Evolutionary conservation across 30 jellyfish, hydroid and myxozoan species (phyloP).

Genomic region (Chironex yamaguchii): DNA sequence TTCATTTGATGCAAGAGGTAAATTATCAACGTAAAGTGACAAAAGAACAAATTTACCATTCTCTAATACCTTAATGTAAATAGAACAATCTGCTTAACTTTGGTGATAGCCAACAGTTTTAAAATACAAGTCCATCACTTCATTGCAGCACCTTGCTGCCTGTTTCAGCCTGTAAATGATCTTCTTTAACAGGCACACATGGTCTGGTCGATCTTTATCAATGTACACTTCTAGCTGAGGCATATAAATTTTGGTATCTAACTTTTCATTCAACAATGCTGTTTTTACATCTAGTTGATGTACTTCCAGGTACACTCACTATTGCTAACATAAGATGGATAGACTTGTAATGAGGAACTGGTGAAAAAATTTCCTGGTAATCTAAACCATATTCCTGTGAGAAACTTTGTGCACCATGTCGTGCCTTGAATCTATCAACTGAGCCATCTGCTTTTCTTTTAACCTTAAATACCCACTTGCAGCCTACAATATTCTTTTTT

Average conservation of each 20-base stretch:
- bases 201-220: slow-evolving; percentile 13
- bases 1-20: neutral
- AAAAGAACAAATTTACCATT: neutral
- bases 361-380: slow-evolving; percentile 16
- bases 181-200: slow-evolving; percentile 33
- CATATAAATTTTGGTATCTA: slow-evolving; percentile 24
- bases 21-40: slow-evolving; percentile 4
- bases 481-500: slow-evolving; percentile 1
- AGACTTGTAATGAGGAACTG: slow-evolving; percentile 37
- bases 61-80: neutral
- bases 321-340: slow-evolving; percentile 29
- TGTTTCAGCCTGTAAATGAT: slow-evolving; percentile 30
- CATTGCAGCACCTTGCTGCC: slow-evolving; percentile 44
- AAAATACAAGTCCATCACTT: neutral
- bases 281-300: slow-evolving; percentile 52
- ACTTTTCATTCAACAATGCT: slow-evolving; percentile 40
- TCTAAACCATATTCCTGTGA: slow-evolving; percentile 6
- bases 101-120: slow-evolving; percentile 3
- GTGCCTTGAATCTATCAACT: neutral
- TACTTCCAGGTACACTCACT: slow-evolving; percentile 24
- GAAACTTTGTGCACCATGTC: neutral
- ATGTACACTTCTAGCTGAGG: slow-evolving; percentile 38
- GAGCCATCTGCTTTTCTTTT: neutral
- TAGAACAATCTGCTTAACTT: slow-evolving; percentile 34
- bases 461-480: slow-evolving; percentile 10